Evolutionary conservation across 1,140 invertebrate genomes (phyloP).

Genomic region (Ceratitis capitata): DNA sequence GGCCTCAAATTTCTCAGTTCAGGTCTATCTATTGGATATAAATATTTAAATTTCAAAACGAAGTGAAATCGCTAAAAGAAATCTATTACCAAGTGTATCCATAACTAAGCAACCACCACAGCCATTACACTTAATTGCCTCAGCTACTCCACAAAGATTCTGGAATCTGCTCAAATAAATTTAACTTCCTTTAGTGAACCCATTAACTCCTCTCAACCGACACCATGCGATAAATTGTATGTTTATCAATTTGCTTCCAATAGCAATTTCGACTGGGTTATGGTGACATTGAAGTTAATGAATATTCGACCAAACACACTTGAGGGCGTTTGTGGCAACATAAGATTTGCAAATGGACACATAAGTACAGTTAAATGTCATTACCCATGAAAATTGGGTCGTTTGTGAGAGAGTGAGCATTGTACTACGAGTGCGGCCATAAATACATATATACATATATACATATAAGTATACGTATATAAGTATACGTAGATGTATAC

Average conservation of each 20-base stretch:
- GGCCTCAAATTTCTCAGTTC: too few relatives aligned
- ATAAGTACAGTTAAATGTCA: background rate
- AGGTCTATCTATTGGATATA: too few relatives aligned
- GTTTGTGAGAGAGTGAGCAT: background rate
- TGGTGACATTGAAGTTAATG: background rate
- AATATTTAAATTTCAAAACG: too few relatives aligned
- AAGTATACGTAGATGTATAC: background rate
- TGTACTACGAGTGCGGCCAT: background rate
- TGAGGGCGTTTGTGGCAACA: slow-evolving; percentile 25
- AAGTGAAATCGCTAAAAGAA: too few relatives aligned
- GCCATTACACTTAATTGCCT: too few relatives aligned
- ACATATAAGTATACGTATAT: background rate
- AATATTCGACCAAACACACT: background rate
- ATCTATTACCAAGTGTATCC: too few relatives aligned
- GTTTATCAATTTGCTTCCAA: background rate
- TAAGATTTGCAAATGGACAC: background rate
- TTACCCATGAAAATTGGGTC: slow-evolving; percentile 27
- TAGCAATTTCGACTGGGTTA: background rate
- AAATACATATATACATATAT: background rate
- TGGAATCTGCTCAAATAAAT: background rate
- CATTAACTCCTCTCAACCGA: background rate
- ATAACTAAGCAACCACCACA: too few relatives aligned
- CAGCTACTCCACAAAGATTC: too few relatives aligned
- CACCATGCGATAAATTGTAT: background rate
- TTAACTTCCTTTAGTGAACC: background rate